phyloP scores from a whole-genome alignment of 2,888 invertebrate genomes.

The Platycnemis pennipes region DNA sequence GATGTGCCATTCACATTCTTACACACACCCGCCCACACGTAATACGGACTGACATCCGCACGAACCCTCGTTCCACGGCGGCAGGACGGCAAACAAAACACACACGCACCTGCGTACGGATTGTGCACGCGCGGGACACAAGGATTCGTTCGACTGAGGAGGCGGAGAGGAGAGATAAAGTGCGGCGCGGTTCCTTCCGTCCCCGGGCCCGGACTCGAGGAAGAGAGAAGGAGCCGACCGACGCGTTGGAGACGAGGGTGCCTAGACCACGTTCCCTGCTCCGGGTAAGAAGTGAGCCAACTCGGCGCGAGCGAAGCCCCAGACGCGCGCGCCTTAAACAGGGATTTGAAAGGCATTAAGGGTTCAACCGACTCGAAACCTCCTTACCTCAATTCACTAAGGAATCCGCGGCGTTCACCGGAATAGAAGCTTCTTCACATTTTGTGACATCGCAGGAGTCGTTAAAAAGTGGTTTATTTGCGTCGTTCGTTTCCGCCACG shows the following conservation, averaged over 20 bases:
- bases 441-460: background rate
- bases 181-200: background rate
- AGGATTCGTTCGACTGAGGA: background rate
- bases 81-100: background rate
- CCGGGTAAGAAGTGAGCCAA: background rate
- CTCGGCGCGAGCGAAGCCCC: background rate
- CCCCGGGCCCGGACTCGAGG: background rate
- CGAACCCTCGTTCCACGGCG: conserved; percentile 12
- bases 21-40: background rate
- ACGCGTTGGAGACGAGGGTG: too few species aligned
- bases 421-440: background rate
- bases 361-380: background rate
- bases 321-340: background rate
- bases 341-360: background rate
- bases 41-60: background rate
- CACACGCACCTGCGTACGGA: background rate
- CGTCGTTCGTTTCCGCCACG: background rate
- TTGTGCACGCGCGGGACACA: background rate
- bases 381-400: background rate
- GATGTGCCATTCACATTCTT: conserved; percentile 52
- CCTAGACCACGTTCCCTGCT: background rate
- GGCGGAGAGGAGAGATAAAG: background rate
- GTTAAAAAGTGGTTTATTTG: background rate
- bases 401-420: background rate
- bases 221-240: background rate